These are phyloP conservation scores for Ursus arctos DNA, from an alignment of 2,113 vertebrate species.

Conservation along the genomic window DNA sequence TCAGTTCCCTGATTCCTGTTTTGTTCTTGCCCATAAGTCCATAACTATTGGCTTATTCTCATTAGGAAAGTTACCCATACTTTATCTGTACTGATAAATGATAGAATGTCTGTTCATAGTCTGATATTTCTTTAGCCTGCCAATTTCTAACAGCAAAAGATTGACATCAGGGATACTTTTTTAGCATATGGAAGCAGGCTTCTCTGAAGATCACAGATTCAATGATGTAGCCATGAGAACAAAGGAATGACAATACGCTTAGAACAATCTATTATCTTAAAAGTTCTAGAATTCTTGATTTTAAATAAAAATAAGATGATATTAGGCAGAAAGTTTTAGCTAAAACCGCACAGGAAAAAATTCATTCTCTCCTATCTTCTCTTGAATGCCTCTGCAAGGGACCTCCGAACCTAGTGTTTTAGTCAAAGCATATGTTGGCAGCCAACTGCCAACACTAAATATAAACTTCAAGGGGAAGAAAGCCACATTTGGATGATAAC, in stretches of 20 bases:
- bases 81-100: background rate
- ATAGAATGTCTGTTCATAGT: background rate
- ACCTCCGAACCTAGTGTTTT: slow-evolving; percentile 3
- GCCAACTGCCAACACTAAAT: background rate
- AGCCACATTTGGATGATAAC: background rate
- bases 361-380: background rate
- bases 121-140: background rate
- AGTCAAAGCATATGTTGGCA: background rate
- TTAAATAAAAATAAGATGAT: background rate
- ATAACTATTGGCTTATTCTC: background rate
- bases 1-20: background rate
- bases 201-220: background rate
- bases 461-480: background rate
- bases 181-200: background rate
- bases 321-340: background rate
- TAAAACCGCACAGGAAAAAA: background rate
- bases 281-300: background rate
- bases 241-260: background rate
- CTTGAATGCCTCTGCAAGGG: background rate
- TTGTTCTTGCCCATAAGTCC: background rate
- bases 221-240: background rate
- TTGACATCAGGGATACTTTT: background rate
- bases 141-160: background rate
- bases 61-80: background rate
- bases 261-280: slow-evolving; percentile 6